Evolutionary conservation across 1,140 invertebrate genomes (phyloP).

Genomic region (Halictus rubicundus): DNA sequence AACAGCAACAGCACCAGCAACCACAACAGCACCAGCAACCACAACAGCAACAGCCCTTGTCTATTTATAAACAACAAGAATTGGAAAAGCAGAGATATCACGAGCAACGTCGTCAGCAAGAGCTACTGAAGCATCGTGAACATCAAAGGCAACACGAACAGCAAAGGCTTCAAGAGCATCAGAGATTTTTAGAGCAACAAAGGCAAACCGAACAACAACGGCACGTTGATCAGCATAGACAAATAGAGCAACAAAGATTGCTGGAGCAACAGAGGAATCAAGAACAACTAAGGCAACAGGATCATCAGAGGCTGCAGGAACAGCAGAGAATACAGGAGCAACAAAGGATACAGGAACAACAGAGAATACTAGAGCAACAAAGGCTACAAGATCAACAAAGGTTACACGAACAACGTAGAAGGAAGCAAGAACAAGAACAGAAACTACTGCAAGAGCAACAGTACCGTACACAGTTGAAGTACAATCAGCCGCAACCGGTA

Average conservation of each 20-base stretch:
- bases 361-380: slow-evolving; percentile 65
- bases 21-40: slow-evolving; percentile 56
- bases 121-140: slow-evolving; percentile 68
- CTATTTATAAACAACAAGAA: slow-evolving; percentile 66
- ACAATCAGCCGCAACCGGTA: slow-evolving; percentile 75
- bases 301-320: background rate
- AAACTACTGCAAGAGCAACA: slow-evolving; percentile 80
- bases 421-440: slow-evolving; percentile 72
- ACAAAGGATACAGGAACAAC: slow-evolving; percentile 60
- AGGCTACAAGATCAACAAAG: slow-evolving; percentile 60
- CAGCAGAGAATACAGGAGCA: slow-evolving; percentile 48
- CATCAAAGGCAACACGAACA: slow-evolving; percentile 70
- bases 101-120: slow-evolving; percentile 71
- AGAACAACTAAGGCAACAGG: slow-evolving; percentile 53
- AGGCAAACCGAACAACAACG: slow-evolving; percentile 61
- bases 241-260: slow-evolving; percentile 62
- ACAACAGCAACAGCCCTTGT: slow-evolving; percentile 58
- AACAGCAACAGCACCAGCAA: slow-evolving; percentile 56
- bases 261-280: slow-evolving; percentile 67
- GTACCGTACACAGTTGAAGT: slow-evolving; percentile 75
- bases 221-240: slow-evolving; percentile 68
- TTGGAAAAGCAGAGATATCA: slow-evolving; percentile 73
- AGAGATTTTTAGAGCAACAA: slow-evolving; percentile 65
- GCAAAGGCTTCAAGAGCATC: slow-evolving; percentile 71
- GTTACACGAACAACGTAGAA: slow-evolving; percentile 66